Percentiles rank a stretch among this genome's conserved stretches.
These are phyloP conservation scores for Augiades crinisus DNA, from an alignment of 2,888 invertebrate species.

Conservation along the genomic window DNA sequence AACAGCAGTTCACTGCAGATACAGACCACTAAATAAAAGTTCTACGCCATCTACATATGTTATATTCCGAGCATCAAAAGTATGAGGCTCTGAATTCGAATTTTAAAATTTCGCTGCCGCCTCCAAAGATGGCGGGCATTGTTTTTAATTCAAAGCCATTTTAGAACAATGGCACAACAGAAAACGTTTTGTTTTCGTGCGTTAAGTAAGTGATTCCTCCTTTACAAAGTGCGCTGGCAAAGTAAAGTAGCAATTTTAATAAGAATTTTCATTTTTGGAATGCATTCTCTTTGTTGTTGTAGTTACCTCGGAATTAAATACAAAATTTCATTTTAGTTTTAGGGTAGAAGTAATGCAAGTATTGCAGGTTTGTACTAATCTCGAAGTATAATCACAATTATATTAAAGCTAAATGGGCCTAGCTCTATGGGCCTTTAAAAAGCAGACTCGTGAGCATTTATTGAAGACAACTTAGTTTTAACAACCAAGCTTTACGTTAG, in stretches of 20 bases:
- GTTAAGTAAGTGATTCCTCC: constrained; percentile 8
- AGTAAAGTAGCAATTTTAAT: constrained; percentile 9
- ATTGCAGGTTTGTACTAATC: too few relatives aligned
- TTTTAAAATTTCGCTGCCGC: constrained; percentile 5
- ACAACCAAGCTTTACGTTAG: too few relatives aligned
- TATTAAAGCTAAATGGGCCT: too few relatives aligned
- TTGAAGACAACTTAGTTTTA: too few relatives aligned
- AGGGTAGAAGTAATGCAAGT: too few relatives aligned
- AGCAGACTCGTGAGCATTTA: too few relatives aligned
- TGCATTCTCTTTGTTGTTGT: constrained; percentile 8
- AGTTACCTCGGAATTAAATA: constrained; percentile 4
- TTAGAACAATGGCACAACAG: constrained; percentile 5
- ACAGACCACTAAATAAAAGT: too few relatives aligned
- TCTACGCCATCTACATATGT: neutral
- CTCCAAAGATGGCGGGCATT: constrained; percentile 6
- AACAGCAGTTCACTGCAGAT: too few relatives aligned
- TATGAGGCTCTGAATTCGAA: neutral
- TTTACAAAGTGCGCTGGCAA: constrained; percentile 4
- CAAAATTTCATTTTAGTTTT: neutral
- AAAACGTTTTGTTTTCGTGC: constrained; percentile 9
- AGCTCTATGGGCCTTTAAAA: too few relatives aligned
- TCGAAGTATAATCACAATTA: too few relatives aligned
- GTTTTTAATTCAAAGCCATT: constrained; percentile 3
- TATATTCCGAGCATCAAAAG: neutral
- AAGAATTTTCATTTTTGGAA: constrained; percentile 5